These are phyloP conservation scores for Drosophila fungiperda DNA, from an alignment of 2,888 invertebrate genomes.

Conservation along the genomic window DNA sequence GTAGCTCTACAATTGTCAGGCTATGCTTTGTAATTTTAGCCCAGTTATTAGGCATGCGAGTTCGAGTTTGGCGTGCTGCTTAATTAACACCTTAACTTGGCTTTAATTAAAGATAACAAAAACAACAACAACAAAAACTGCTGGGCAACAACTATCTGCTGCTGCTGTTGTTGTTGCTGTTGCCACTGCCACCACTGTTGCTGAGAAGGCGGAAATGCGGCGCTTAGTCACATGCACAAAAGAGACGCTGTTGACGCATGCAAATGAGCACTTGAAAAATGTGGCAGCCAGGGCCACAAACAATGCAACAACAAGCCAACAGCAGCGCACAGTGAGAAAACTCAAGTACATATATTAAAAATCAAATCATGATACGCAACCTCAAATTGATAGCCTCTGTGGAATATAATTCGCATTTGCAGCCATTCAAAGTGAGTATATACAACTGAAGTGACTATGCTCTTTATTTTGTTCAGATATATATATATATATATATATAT, in stretches of 20 bases:
- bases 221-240: conserved; percentile 72
- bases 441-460: too few relatives aligned
- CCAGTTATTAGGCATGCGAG: conserved; percentile 68
- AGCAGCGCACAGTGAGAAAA: background rate
- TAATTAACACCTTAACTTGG: conserved; percentile 67
- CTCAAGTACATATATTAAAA: background rate
- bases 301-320: conserved; percentile 33
- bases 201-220: conserved; percentile 66
- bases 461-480: too few relatives aligned
- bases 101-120: conserved; percentile 55
- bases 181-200: conserved; percentile 23
- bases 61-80: conserved; percentile 16
- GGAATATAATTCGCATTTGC: background rate
- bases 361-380: background rate
- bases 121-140: background rate
- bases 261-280: conserved; percentile 59
- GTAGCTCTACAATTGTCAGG: background rate
- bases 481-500: too few relatives aligned
- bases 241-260: conserved; percentile 67
- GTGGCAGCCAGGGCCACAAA: conserved; percentile 46
- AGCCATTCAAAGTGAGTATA: background rate
- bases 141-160: background rate
- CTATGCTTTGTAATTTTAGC: conserved; percentile 47
- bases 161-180: conserved; percentile 2
- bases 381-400: background rate